Conservation (phyloP, 2,888 invertebrate genomes). For the Drosophila siamana region DNA sequence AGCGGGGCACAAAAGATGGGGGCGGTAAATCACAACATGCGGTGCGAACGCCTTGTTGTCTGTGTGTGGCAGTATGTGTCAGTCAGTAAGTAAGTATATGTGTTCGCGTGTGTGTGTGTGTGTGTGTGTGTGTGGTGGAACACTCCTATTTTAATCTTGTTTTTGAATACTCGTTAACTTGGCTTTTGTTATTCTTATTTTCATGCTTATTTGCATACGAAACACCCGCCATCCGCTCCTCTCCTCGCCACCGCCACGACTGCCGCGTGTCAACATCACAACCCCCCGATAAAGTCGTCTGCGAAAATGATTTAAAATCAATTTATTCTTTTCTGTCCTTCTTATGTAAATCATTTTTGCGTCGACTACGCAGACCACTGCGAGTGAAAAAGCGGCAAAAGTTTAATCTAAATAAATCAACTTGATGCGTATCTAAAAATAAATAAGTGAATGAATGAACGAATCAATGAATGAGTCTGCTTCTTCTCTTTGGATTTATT, state of each 20-base stretch:
- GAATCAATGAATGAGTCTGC: slow-evolving; percentile 45
- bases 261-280: slow-evolving; percentile 45
- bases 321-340: slow-evolving; percentile 81
- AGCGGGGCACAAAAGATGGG: not conserved
- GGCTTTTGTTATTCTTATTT: slow-evolving; percentile 81
- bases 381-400: slow-evolving; percentile 52
- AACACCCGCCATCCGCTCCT: slow-evolving; percentile 23
- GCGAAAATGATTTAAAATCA: slow-evolving; percentile 83
- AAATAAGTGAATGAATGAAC: slow-evolving; percentile 48
- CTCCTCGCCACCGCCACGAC: not conserved
- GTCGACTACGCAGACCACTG: slow-evolving; percentile 46
- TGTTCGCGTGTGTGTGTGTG: slow-evolving; percentile 9
- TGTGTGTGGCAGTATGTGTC: slow-evolving; percentile 14
- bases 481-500: slow-evolving; percentile 63
- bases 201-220: slow-evolving; percentile 81
- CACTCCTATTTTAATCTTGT: slow-evolving; percentile 81
- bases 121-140: slow-evolving; percentile 39
- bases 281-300: slow-evolving; percentile 49
- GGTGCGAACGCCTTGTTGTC: slow-evolving; percentile 30
- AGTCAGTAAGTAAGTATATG: too few relatives aligned
- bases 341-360: slow-evolving; percentile 80
- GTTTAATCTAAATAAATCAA: slow-evolving; percentile 82
- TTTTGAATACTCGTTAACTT: slow-evolving; percentile 82
- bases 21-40: slow-evolving; percentile 75
- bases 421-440: slow-evolving; percentile 77